Percentiles rank a stretch among this genome's conserved stretches.
Conservation (phyloP, 2,888 invertebrate genomes). For the Notocelia uddmanniana region DNA sequence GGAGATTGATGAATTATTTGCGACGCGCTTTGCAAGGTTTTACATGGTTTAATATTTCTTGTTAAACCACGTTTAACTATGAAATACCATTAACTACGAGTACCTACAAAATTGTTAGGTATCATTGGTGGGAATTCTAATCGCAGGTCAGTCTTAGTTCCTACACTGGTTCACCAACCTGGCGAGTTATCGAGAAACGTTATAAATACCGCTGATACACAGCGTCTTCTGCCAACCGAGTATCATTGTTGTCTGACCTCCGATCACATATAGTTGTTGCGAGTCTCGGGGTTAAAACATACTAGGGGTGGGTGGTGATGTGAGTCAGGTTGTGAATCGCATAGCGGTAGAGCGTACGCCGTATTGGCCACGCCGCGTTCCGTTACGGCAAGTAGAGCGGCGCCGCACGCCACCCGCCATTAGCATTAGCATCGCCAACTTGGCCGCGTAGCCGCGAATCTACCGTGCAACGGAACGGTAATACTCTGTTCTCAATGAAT, state of each 20-base stretch:
- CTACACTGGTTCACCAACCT: too few species aligned
- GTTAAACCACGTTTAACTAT: not conserved
- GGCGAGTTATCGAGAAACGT: too few species aligned
- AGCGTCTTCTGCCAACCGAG: too few species aligned
- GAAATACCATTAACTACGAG: not conserved
- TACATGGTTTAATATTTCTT: too few species aligned
- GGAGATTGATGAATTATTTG: not conserved
- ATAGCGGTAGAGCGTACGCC: not conserved
- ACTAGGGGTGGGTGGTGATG: not conserved
- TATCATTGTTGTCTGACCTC: not conserved
- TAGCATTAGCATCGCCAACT: conserved; percentile 61
- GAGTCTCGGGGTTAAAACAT: not conserved
- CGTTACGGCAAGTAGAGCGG: conserved; percentile 74
- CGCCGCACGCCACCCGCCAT: conserved; percentile 64
- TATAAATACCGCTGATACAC: too few species aligned
- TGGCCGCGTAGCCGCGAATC: conserved; percentile 52
- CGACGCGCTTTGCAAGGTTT: too few species aligned
- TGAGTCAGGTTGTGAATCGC: not conserved
- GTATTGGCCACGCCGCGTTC: conserved; percentile 64
- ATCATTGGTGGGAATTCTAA: too few species aligned
- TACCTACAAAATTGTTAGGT: too few species aligned
- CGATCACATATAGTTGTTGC: not conserved
- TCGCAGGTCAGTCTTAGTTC: too few species aligned
- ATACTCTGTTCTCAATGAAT: conserved; percentile 32
- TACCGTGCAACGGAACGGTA: conserved; percentile 41